Conservation (phyloP, 2,113 vertebrate genomes). For the Elanoides forficatus region DNA sequence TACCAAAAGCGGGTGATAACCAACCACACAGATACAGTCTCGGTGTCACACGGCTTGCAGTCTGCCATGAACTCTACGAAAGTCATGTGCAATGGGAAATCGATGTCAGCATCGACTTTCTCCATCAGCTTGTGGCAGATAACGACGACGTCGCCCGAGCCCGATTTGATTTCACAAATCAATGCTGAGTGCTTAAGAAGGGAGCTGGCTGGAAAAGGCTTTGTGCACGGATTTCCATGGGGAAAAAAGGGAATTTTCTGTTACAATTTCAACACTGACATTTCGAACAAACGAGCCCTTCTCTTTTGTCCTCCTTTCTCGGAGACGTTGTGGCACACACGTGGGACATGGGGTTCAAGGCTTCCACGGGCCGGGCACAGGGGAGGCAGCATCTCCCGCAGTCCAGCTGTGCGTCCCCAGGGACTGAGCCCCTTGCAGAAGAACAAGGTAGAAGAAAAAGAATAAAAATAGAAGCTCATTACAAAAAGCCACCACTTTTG, state of each 20-base stretch:
- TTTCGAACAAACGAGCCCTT: not conserved
- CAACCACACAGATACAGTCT: fast-evolving
- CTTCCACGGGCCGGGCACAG: fast-evolving
- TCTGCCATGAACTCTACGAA: not conserved
- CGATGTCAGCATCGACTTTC: not conserved
- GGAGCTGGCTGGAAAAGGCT: not conserved
- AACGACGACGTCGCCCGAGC: fast-evolving
- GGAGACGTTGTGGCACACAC: not conserved
- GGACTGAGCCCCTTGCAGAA: not conserved
- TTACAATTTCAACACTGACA: not conserved
- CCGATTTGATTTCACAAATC: not conserved
- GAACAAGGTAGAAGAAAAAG: not conserved
- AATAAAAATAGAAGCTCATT: not conserved
- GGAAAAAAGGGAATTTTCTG: not conserved
- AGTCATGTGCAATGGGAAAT: not conserved
- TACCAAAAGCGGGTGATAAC: not conserved
- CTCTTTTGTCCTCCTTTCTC: not conserved
- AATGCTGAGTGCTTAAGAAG: not conserved
- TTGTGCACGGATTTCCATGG: not conserved
- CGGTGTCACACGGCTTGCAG: no score
- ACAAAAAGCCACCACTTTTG: not conserved
- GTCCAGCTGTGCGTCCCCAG: not conserved
- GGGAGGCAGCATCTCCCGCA: not conserved
- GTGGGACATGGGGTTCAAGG: fast-evolving
- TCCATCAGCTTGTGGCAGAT: not conserved